Evolutionary conservation across 1,140 invertebrate genomes (phyloP).

Genomic region (silkworm (Bombyx mori)): DNA sequence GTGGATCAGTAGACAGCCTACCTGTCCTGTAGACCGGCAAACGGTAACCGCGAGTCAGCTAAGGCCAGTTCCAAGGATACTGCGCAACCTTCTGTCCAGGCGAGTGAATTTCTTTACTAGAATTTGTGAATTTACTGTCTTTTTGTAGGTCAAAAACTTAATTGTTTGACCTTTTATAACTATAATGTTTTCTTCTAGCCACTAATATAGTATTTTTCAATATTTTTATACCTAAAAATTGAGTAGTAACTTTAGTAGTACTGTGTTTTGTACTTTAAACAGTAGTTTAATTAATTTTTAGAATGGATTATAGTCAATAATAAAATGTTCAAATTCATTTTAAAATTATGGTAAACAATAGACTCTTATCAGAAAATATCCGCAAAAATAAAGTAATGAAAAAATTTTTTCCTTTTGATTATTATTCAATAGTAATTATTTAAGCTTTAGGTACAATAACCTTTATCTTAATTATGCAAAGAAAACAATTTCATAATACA

Average conservation of each 20-base stretch:
- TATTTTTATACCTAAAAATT: neutral
- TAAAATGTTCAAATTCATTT: neutral
- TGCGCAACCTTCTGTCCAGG: conserved; percentile 91
- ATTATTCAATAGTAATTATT: too few relatives aligned
- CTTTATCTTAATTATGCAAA: too few relatives aligned
- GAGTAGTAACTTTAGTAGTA: neutral
- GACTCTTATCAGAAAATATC: too few relatives aligned
- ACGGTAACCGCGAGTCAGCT: conserved; percentile 89
- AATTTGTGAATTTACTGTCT: neutral
- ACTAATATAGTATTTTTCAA: too few relatives aligned
- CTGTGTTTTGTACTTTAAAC: neutral
- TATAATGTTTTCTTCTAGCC: neutral
- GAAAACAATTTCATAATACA: too few relatives aligned
- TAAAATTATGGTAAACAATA: too few relatives aligned
- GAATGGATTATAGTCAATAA: neutral
- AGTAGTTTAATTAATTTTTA: neutral
- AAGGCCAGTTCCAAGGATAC: conserved; percentile 91
- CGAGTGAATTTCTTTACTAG: conserved; percentile 47
- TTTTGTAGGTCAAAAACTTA: conserved; percentile 21
- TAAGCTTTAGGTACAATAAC: too few relatives aligned
- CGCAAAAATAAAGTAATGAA: too few relatives aligned
- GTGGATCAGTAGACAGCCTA: conserved; percentile 93
- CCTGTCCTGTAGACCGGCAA: conserved; percentile 94
- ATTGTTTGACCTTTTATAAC: conserved; percentile 11
- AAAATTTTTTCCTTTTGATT: too few relatives aligned